phyloP scores from a whole-genome alignment of 1,140 invertebrate genomes.

The Galendromus occidentalis region DNA sequence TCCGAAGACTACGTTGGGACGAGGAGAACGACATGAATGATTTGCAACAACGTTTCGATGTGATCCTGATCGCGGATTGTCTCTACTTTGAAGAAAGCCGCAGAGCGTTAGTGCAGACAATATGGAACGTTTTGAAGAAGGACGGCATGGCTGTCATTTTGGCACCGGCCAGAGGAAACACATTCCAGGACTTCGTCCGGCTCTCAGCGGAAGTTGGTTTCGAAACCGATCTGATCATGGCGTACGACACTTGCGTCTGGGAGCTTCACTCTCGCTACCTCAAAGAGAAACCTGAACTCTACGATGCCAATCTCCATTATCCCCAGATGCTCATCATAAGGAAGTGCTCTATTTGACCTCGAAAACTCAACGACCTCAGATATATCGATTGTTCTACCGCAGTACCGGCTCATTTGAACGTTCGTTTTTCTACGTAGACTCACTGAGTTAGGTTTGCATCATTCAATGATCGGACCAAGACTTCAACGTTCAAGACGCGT shows the following conservation, averaged over 20 bases:
- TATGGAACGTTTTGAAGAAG: slow-evolving; percentile 42
- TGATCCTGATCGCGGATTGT: slow-evolving; percentile 54
- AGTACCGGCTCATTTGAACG: too few relatives aligned
- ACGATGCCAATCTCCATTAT: slow-evolving; percentile 19
- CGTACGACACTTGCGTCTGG: slow-evolving; percentile 21
- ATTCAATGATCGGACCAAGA: too few relatives aligned
- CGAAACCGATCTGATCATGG: slow-evolving; percentile 17
- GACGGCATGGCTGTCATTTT: slow-evolving; percentile 47
- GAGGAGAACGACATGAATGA: slow-evolving; percentile 20
- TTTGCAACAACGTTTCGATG: slow-evolving; percentile 35
- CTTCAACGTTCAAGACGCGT: too few relatives aligned
- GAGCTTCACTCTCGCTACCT: slow-evolving; percentile 18
- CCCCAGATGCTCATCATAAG: slow-evolving; percentile 20
- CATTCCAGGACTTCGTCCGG: slow-evolving; percentile 44
- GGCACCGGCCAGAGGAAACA: slow-evolving; percentile 49
- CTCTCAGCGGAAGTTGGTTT: slow-evolving; percentile 17
- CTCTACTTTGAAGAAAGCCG: slow-evolving; percentile 61
- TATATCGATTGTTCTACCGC: too few relatives aligned
- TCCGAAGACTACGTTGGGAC: slow-evolving; percentile 25
- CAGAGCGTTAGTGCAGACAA: slow-evolving; percentile 43
- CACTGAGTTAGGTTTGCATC: too few relatives aligned
- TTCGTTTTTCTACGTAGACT: too few relatives aligned
- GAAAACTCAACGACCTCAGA: too few relatives aligned
- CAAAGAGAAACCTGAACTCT: slow-evolving; percentile 18
- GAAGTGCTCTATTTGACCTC: slow-evolving; percentile 7